Evolutionary conservation across 2,888 invertebrate genomes (phyloP).

Genomic region (Agonopterix subpropinquella): DNA sequence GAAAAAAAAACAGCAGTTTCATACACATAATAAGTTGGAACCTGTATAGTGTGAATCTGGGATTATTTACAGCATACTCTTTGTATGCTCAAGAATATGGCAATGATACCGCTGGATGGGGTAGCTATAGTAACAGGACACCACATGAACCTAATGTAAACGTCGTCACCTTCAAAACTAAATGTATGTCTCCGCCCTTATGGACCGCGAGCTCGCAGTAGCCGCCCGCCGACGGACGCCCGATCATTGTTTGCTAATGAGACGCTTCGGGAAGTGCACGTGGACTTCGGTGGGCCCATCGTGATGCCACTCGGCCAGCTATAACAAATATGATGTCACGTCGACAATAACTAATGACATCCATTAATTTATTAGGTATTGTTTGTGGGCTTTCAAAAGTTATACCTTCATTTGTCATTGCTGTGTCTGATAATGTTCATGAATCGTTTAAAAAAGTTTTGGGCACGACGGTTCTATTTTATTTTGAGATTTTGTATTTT

Average conservation of each 20-base stretch:
- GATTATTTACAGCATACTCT: no score
- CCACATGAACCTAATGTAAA: no score
- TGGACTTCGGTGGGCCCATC: conserved; percentile 29
- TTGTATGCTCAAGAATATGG: no score
- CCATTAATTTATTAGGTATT: conserved; percentile 30
- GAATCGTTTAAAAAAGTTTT: background rate
- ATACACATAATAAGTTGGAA: no score
- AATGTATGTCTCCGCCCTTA: conserved; percentile 19
- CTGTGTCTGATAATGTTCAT: background rate
- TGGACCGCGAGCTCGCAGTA: conserved; percentile 39
- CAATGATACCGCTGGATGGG: no score
- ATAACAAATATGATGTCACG: conserved; percentile 49
- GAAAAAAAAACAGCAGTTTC: no score
- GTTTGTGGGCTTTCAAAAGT: conserved; percentile 5
- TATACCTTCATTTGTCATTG: conserved; percentile 2
- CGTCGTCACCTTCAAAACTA: no score
- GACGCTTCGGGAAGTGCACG: conserved; percentile 34
- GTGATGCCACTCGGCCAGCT: conserved; percentile 28
- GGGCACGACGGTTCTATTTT: no score
- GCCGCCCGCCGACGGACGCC: conserved; percentile 28
- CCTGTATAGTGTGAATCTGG: no score
- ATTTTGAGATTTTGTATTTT: no score
- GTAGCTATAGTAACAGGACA: no score
- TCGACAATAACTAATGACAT: conserved; percentile 33
- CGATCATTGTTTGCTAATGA: conserved; percentile 71